Evolutionary conservation across 2,797 vertebrate genomes (phyloP).

Genomic region (Dendrocincla tyrannina): DNA sequence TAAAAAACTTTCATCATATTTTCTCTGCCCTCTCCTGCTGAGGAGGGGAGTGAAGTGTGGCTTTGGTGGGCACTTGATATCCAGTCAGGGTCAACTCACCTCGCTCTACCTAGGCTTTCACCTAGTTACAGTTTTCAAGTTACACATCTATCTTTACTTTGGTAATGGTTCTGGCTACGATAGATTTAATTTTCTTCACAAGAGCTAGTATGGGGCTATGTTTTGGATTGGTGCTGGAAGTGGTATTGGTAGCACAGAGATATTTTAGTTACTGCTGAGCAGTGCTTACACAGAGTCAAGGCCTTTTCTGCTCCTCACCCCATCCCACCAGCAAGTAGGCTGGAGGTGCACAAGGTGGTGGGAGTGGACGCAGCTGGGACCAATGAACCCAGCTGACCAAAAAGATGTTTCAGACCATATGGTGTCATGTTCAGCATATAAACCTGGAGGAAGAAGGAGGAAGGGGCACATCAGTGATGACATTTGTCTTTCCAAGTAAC

Average conservation of each 20-base stretch:
- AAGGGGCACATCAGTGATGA: not conserved
- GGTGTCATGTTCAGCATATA: not conserved
- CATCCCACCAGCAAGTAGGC: not conserved
- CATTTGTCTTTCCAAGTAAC: not conserved
- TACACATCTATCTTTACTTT: not conserved
- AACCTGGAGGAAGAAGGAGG: not conserved
- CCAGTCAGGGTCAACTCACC: not conserved
- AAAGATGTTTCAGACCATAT: not conserved
- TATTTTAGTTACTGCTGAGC: not conserved
- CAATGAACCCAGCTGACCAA: not conserved
- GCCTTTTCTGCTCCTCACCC: not conserved
- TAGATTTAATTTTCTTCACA: not conserved
- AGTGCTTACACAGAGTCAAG: too few species aligned
- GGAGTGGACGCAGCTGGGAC: not conserved
- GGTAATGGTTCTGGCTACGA: not conserved
- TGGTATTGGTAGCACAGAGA: not conserved
- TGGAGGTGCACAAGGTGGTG: not conserved
- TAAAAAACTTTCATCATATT: not conserved
- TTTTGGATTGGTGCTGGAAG: not conserved
- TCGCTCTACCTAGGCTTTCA: not conserved
- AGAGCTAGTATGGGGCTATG: rapidly evolving
- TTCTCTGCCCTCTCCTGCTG: not conserved
- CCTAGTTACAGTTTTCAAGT: not conserved
- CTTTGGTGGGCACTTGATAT: not conserved
- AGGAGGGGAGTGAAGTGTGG: rapidly evolving